phyloP scores from a whole-genome alignment of 2,113 vertebrate genomes.

The Campylomormyrus tamandua region DNA sequence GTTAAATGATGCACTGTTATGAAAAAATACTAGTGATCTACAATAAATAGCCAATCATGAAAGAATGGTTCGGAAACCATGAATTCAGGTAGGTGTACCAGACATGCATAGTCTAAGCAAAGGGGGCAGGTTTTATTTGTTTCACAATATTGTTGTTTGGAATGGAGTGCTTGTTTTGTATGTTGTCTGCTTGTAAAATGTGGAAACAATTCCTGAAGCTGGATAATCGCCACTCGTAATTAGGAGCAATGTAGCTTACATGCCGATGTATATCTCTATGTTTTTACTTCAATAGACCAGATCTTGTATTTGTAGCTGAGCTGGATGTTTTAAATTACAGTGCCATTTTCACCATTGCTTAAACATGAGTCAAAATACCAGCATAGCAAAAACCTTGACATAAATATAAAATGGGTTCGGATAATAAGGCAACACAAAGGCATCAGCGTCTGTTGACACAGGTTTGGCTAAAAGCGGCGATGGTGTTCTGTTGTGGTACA shows the following conservation, averaged over 20 bases:
- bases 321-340: neutral
- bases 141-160: neutral
- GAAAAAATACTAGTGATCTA: neutral
- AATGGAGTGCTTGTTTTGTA: neutral
- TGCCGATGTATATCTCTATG: constrained; percentile 38
- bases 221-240: constrained; percentile 59
- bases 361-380: neutral
- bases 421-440: neutral
- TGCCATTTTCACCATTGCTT: neutral
- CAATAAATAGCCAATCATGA: neutral
- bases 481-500: neutral
- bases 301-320: neutral
- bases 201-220: constrained; percentile 73
- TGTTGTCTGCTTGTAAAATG: constrained; percentile 54
- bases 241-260: constrained; percentile 56
- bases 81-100: neutral
- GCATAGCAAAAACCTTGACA: neutral
- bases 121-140: neutral
- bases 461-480: neutral
- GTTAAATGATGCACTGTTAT: neutral
- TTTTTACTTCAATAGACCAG: constrained; percentile 27
- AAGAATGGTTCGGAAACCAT: neutral
- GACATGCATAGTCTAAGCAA: neutral
- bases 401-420: neutral
- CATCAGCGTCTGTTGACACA: neutral